Conservation (phyloP, 2,113 vertebrate species). For the Oncorhynchus keta region DNA sequence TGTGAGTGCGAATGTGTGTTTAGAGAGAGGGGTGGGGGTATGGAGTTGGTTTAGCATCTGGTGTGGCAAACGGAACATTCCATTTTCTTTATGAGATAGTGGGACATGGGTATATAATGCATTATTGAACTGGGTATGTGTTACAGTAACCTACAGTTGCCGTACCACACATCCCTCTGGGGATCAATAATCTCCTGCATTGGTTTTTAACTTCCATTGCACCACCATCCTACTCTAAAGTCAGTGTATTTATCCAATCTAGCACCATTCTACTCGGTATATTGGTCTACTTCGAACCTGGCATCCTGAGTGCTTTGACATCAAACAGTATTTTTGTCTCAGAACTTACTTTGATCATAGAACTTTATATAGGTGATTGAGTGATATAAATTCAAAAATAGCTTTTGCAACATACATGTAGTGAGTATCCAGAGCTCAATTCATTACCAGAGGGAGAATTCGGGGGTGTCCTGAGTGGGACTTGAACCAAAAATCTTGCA, state of each 20-base stretch:
- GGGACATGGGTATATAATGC: too few relatives aligned
- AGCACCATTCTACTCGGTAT: background rate
- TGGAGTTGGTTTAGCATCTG: background rate
- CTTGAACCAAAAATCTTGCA: background rate
- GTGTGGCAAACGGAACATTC: background rate
- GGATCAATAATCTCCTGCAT: background rate
- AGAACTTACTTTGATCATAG: background rate
- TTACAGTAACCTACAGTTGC: background rate
- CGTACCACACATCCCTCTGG: background rate
- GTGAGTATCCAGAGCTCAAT: background rate
- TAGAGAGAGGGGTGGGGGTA: too few relatives aligned
- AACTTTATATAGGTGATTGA: background rate
- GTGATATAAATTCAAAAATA: background rate
- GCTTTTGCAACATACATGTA: background rate
- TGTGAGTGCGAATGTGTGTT: too few relatives aligned
- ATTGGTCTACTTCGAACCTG: background rate
- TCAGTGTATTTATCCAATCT: background rate
- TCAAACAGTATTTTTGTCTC: background rate
- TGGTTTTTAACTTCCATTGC: background rate
- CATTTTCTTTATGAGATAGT: background rate
- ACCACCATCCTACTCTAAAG: too few relatives aligned
- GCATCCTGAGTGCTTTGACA: background rate
- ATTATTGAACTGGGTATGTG: background rate
- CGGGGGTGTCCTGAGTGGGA: background rate
- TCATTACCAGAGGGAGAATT: background rate